phyloP scores from a whole-genome alignment of 2,888 invertebrate genomes.

The Eupithecia exiguata region DNA sequence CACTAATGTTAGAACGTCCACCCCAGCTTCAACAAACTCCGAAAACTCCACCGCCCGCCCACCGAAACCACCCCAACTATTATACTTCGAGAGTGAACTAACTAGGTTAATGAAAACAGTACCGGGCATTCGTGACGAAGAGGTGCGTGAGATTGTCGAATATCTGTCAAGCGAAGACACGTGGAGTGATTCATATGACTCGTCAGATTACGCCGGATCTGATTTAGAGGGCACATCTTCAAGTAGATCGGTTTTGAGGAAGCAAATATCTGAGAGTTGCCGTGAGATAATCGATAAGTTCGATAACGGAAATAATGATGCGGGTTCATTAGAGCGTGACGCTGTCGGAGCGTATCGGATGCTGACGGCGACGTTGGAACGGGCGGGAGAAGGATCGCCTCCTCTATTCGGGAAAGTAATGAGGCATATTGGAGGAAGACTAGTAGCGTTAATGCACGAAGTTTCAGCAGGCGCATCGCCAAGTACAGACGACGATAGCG shows the following conservation, averaged over 20 bases:
- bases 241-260: constrained; percentile 88
- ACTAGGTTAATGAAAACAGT: constrained; percentile 96
- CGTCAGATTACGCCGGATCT: constrained; percentile 95
- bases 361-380: constrained; percentile 92
- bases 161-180: constrained; percentile 96
- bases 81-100: constrained; percentile 95
- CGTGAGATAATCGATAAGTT: constrained; percentile 95
- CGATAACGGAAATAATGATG: constrained; percentile 87
- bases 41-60: constrained; percentile 82
- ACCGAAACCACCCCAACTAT: constrained; percentile 92
- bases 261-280: constrained; percentile 94
- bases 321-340: constrained; percentile 86
- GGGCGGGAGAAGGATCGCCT: constrained; percentile 89
- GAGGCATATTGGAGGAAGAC: constrained; percentile 94
- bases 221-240: constrained; percentile 88
- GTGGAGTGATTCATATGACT: constrained; percentile 97
- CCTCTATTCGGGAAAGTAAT: constrained; percentile 95
- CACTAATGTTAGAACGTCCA: constrained; percentile 80
- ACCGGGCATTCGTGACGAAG: constrained; percentile 94
- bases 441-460: constrained; percentile 96
- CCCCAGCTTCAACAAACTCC: constrained; percentile 82
- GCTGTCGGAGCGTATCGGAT: constrained; percentile 95
- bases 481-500: constrained; percentile 89
- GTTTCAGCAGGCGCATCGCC: constrained; percentile 92
- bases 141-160: constrained; percentile 95